Percentiles rank a stretch among this genome's conserved stretches.
These are phyloP conservation scores for Megaceryle alcyon DNA, from an alignment of 2,797 vertebrate species.

Conservation along the genomic window DNA sequence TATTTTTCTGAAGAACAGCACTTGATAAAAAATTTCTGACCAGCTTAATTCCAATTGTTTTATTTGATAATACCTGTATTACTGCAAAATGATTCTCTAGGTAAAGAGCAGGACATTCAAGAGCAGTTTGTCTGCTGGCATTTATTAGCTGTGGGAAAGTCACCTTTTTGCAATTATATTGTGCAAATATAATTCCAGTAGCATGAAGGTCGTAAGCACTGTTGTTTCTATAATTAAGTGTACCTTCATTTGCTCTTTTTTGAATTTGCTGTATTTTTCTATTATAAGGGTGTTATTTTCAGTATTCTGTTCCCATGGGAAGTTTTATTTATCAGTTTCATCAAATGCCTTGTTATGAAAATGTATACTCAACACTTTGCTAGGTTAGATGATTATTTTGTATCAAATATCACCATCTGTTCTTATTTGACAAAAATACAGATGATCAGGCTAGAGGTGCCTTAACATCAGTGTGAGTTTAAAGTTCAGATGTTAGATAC, in stretches of 20 bases:
- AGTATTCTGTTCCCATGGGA: slow-evolving; percentile 14
- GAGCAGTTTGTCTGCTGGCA: neutral
- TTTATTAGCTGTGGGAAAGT: slow-evolving; percentile 13
- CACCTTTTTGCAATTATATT: neutral
- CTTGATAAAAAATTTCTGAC: neutral
- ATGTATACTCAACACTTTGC: neutral
- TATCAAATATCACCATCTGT: slow-evolving; percentile 55
- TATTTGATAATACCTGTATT: neutral
- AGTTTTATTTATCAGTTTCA: slow-evolving; percentile 25
- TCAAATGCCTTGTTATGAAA: neutral
- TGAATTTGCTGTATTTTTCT: neutral
- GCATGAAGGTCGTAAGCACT: neutral
- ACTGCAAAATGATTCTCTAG: neutral
- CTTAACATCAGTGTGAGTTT: neutral
- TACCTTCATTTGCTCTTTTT: neutral
- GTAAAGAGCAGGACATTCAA: neutral
- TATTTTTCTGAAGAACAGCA: neutral
- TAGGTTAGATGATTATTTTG: neutral
- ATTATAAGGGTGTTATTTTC: neutral
- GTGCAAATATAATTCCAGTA: neutral
- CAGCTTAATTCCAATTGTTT: neutral
- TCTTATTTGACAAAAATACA: slow-evolving; percentile 1
- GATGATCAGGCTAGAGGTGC: slow-evolving; percentile 18
- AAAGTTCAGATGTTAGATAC: slow-evolving; percentile 67
- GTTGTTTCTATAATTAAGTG: neutral